phyloP scores from a whole-genome alignment of 2,113 vertebrate species.

The zebrafish (Danio rerio) region GRCz12tu NC_133181.1:54151501-54152000 shows the following conservation, averaged over 20 bases:
- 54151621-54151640: background rate
- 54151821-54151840: background rate
- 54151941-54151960: no score
- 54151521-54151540: constrained; percentile 53
- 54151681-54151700: constrained; percentile 46
- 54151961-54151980: no score
- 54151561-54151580: constrained; percentile 37
- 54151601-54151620: constrained; percentile 39
- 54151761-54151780: background rate
- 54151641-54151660: background rate
- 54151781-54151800: background rate
- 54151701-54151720: constrained; percentile 26
- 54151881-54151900: background rate
- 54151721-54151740: background rate
- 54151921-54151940: no score
- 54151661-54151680: background rate
- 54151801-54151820: no score
- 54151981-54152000: no score
- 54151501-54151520: constrained; percentile 52
- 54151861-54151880: background rate
- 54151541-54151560: constrained; percentile 11
- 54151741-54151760: background rate
- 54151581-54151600: constrained; percentile 7
- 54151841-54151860: background rate
- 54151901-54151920: no score